A percentile compares a stretch with the other conserved stretches of the same genome.
Conservation (phyloP, 2,888 invertebrate species). For the Lepidocyrtoides sp. region DNA sequence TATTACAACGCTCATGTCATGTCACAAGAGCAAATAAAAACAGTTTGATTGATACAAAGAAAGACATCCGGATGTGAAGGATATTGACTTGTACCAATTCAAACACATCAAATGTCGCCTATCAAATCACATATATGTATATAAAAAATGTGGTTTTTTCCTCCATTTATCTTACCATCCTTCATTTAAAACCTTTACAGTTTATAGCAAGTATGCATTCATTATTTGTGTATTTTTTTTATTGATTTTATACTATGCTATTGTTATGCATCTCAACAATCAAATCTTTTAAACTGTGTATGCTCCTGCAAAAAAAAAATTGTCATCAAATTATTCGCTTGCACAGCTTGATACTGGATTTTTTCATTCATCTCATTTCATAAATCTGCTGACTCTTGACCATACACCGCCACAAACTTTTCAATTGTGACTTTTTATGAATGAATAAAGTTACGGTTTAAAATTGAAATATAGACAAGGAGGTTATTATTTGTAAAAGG, state of each 20-base stretch:
- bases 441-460: background rate
- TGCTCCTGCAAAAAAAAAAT: background rate
- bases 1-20: constrained; percentile 41
- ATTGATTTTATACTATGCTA: constrained; percentile 29
- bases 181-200: background rate
- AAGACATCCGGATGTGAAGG: constrained; percentile 55
- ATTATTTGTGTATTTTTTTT: background rate
- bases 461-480: background rate
- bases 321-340: constrained; percentile 9
- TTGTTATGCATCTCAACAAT: constrained; percentile 38
- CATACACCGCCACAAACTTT: background rate
- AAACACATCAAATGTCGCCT: background rate
- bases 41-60: constrained; percentile 33
- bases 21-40: constrained; percentile 51
- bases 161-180: background rate
- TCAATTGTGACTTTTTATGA: background rate
- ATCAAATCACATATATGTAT: background rate
- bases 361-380: background rate
- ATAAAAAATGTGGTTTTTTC: constrained; percentile 13
- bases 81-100: constrained; percentile 44
- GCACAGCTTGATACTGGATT: constrained; percentile 28
- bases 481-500: background rate
- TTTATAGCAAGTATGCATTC: background rate
- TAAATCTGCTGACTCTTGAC: background rate
- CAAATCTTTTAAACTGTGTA: background rate